A percentile compares a stretch with the other conserved stretches of the same genome.
phyloP scores from a whole-genome alignment of 2,797 vertebrate genomes.

The Thaleichthys pacificus region DNA sequence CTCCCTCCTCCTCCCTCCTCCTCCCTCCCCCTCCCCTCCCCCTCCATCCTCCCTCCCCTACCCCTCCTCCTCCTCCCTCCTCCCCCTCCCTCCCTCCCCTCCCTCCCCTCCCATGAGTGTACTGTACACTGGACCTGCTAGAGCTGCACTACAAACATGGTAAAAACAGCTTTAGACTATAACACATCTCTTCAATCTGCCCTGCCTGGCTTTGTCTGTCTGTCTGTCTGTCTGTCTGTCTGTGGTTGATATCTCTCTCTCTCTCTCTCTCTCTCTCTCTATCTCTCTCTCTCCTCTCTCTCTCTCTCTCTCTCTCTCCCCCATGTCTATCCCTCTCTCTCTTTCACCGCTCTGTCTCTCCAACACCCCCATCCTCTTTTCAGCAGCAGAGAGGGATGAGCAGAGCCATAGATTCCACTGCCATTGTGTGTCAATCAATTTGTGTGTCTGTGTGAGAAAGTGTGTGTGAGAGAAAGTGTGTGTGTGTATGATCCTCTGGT shows the following conservation, averaged over 20 bases:
- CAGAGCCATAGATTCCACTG: slow-evolving; percentile 76
- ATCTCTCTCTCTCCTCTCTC: too few species aligned
- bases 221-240: slow-evolving; percentile 47
- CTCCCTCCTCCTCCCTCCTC: background rate
- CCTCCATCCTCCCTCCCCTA: background rate
- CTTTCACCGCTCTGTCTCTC: background rate
- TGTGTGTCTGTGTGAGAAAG: slow-evolving; percentile 57
- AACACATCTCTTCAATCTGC: slow-evolving; percentile 58
- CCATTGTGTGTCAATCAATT: slow-evolving; percentile 84
- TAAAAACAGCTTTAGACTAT: slow-evolving; percentile 60
- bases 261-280: background rate
- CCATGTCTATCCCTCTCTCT: slow-evolving; percentile 12
- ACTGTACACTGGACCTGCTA: slow-evolving; percentile 51
- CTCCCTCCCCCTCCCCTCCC: slow-evolving; percentile 13
- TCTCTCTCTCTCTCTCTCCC: background rate
- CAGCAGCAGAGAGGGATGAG: slow-evolving; percentile 66
- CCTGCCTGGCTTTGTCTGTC: slow-evolving; percentile 27
- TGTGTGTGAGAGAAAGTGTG: slow-evolving; percentile 16
- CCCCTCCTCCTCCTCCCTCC: background rate
- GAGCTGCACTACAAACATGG: slow-evolving; percentile 60
- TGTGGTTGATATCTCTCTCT: slow-evolving; percentile 47
- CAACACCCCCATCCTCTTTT: slow-evolving; percentile 57
- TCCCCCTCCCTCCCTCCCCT: slow-evolving; percentile 19
- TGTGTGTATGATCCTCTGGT: slow-evolving; percentile 55
- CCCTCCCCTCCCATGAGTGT: slow-evolving; percentile 46